Base-by-base conservation (phyloP, 2,113 vertebrate genomes). In the Helogale parvula region DNA sequence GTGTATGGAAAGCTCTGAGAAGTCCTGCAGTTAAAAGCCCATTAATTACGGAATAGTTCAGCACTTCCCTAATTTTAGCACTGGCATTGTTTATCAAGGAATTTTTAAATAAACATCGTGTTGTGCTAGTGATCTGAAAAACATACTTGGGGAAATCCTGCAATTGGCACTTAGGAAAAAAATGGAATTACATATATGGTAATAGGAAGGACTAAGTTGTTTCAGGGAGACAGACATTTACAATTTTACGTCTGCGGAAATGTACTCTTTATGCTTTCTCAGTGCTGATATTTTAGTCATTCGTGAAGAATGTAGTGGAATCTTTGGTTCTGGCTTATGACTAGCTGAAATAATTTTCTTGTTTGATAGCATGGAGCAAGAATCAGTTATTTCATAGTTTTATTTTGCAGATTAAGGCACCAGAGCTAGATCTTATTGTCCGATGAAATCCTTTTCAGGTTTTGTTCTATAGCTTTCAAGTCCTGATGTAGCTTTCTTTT, bases 401-500 rank as follows among this genome's bases (percentile, higher is more conserved):
- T 60, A 31, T 72, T 96, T 94, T 92, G 12, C 27, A 76, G 74
- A 76, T 63, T 69, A 81, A 88, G 35, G 52, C 31, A 81, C 13
- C 52, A 57, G 57, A 88, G 54, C 31, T 84, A 80, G 16, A 94
- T 92, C 16, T 60, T 94, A 74, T 31, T 95, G 94, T 92, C 19
- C 85, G 80, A 94, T 16, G 16, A 76, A 95, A 91, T 88, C 29
- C 21, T 94, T 93, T 96, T 84, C 52, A 96, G 74, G 13, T 63
- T 94, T 96, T 84, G 12, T 79, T 84, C 52, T 79, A 23, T 8
- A 63, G 33, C 88, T 94, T 97, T 92, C 83, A 84, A 94, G 45
- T 83, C 38, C 76, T 72, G 69, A 54, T 93, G 14, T 60, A 96
- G 50, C 38, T 94, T 96, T 95, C 93, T 91, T 97, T 92, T 82